phyloP scores from a whole-genome alignment of 2,113 vertebrate genomes.

The Lycocorax pyrrhopterus region DNA sequence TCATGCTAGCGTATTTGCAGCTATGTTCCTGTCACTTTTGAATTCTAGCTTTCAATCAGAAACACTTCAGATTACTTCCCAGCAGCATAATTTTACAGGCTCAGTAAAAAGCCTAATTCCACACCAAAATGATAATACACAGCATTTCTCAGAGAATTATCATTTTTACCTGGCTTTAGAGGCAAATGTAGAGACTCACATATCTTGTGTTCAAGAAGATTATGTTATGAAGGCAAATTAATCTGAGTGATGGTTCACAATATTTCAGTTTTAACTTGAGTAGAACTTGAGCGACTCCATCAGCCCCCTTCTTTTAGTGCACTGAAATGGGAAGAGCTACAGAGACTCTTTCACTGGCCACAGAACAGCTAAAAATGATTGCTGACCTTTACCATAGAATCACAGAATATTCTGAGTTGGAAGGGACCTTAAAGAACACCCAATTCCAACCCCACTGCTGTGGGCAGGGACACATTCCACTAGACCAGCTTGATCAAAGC shows the following conservation, averaged over 20 bases:
- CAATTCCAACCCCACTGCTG: background rate
- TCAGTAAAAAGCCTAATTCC: background rate
- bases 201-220: background rate
- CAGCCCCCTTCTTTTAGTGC: background rate
- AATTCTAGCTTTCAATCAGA: conserved; percentile 2
- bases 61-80: background rate
- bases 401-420: background rate
- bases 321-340: background rate
- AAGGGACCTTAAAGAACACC: background rate
- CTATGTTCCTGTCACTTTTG: background rate
- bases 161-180: background rate
- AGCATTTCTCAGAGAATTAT: background rate
- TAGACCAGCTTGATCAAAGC: background rate
- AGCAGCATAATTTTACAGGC: background rate
- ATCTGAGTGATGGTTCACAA: background rate
- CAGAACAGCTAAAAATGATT: background rate
- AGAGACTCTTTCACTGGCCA: background rate
- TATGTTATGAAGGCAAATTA: background rate
- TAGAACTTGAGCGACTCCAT: background rate
- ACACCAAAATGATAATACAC: background rate
- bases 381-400: background rate
- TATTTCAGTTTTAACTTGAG: background rate
- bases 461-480: background rate
- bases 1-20: background rate
- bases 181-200: background rate